Conservation (phyloP, 2,888 invertebrate genomes). For the Nysson spinosus region DNA sequence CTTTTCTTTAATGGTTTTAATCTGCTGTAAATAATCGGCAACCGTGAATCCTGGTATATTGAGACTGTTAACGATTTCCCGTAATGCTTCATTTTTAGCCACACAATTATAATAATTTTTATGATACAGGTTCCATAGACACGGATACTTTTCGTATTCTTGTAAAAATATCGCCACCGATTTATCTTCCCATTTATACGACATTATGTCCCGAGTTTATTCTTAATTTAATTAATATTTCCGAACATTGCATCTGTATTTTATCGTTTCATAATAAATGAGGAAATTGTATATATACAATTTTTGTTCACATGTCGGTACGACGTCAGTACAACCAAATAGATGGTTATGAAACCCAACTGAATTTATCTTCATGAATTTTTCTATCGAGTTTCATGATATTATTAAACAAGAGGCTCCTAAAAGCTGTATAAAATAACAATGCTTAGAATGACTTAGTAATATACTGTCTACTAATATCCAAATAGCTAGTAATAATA, state of each 20-base stretch:
- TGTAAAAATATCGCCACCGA: slow-evolving; percentile 52
- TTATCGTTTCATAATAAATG: too few relatives aligned
- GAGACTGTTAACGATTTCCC: slow-evolving; percentile 51
- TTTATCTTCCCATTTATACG: slow-evolving; percentile 61
- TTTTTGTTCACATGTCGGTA: background rate
- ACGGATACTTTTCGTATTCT: slow-evolving; percentile 61
- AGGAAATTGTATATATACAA: too few relatives aligned
- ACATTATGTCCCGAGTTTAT: too few relatives aligned
- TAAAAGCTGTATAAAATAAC: too few relatives aligned
- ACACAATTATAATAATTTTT: slow-evolving; percentile 53
- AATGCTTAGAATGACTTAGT: too few relatives aligned
- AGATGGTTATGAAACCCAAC: background rate
- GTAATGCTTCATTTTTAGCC: slow-evolving; percentile 55
- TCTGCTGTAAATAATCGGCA: slow-evolving; percentile 59
- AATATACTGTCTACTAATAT: too few relatives aligned
- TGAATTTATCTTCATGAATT: too few relatives aligned
- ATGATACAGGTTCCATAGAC: slow-evolving; percentile 66
- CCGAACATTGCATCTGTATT: too few relatives aligned
- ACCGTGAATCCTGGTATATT: slow-evolving; percentile 46
- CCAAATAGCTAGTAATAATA: too few relatives aligned
- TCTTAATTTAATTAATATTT: too few relatives aligned
- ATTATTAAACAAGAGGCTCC: too few relatives aligned
- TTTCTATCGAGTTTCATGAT: too few relatives aligned
- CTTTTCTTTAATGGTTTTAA: slow-evolving; percentile 63
- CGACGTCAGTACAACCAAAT: background rate